A percentile compares a stretch with the other conserved stretches of the same genome.
Conservation (phyloP, 1,140 invertebrate species). For the Danaus plexippus region DNA sequence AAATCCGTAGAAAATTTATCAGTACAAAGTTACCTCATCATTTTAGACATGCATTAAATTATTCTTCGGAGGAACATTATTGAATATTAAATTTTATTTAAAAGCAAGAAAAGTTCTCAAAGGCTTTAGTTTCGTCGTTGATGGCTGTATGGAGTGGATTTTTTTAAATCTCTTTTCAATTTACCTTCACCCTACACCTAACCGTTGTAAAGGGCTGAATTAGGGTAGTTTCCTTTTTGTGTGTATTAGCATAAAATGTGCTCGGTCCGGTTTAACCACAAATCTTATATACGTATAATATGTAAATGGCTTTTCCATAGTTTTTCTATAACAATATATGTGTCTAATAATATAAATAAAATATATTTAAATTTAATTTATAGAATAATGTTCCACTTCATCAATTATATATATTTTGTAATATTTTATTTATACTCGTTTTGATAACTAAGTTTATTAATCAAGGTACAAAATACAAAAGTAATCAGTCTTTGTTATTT, state of each 20-base stretch:
- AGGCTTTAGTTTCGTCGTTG: slow-evolving; percentile 2
- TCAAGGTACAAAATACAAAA: no score
- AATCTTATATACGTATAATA: no score
- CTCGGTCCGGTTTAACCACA: background rate
- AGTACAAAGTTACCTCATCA: slow-evolving; percentile 17
- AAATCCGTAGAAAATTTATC: slow-evolving; percentile 18
- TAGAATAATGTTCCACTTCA: no score
- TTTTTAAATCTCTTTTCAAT: slow-evolving; percentile 18
- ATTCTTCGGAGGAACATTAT: slow-evolving; percentile 16
- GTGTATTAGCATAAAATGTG: slow-evolving; percentile 15
- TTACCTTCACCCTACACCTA: slow-evolving; percentile 4
- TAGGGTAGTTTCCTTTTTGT: slow-evolving; percentile 19
- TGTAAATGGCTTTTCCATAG: no score
- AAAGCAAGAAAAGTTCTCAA: slow-evolving; percentile 8
- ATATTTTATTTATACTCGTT: no score
- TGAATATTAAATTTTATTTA: slow-evolving; percentile 30
- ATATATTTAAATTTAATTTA: no score
- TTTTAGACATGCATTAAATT: slow-evolving; percentile 22
- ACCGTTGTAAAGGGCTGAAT: slow-evolving; percentile 16
- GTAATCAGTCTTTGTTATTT: no score
- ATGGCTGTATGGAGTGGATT: slow-evolving; percentile 10
- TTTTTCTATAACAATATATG: no score
- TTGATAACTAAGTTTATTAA: no score
- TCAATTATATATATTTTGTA: no score
- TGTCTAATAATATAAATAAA: no score